A percentile compares a stretch with the other conserved stretches of the same genome.
These are phyloP conservation scores for Notoglanidium macrostoma DNA, from an alignment of 2,797 vertebrate species.

Conservation along the genomic window DNA sequence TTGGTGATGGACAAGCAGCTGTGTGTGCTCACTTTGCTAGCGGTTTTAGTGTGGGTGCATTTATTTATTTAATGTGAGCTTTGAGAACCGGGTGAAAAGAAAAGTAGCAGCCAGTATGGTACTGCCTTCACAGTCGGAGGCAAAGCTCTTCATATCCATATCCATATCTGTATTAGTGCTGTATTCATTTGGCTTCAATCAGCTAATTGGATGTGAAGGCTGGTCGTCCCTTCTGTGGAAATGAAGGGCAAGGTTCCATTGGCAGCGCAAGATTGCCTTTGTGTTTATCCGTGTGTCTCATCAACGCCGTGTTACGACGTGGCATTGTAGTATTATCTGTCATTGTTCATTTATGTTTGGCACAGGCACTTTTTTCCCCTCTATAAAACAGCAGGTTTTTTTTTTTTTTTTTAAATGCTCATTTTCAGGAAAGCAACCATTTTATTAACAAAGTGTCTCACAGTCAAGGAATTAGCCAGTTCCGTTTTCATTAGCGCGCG, in stretches of 20 bases:
- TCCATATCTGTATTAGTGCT: constrained; percentile 74
- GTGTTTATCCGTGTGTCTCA: constrained; percentile 60
- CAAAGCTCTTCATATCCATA: constrained; percentile 67
- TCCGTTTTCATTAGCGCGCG: constrained; percentile 13
- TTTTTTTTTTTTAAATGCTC: no score
- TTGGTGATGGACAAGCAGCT: constrained; percentile 61
- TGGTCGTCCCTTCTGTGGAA: constrained; percentile 67
- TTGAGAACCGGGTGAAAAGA: constrained; percentile 29
- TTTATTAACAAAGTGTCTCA: not conserved
- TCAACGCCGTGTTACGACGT: constrained; percentile 46
- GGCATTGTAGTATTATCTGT: constrained; percentile 44
- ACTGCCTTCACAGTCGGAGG: constrained; percentile 64
- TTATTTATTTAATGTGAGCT: not conserved
- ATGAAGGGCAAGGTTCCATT: constrained; percentile 71
- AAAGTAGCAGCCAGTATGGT: constrained; percentile 69
- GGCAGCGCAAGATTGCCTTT: constrained; percentile 65
- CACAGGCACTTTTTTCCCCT: not conserved
- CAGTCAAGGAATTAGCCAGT: not conserved
- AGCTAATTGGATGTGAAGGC: constrained; percentile 80
- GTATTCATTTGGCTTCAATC: constrained; percentile 78
- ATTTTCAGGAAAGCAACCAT: constrained; percentile 7
- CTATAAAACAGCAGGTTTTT: not conserved
- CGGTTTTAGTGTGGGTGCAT: constrained; percentile 40
- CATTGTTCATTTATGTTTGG: constrained; percentile 45
- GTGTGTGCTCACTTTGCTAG: constrained; percentile 46